These are phyloP conservation scores for Terebella lapidaria DNA, from an alignment of 2,888 invertebrate genomes.

Conservation along the genomic window DNA sequence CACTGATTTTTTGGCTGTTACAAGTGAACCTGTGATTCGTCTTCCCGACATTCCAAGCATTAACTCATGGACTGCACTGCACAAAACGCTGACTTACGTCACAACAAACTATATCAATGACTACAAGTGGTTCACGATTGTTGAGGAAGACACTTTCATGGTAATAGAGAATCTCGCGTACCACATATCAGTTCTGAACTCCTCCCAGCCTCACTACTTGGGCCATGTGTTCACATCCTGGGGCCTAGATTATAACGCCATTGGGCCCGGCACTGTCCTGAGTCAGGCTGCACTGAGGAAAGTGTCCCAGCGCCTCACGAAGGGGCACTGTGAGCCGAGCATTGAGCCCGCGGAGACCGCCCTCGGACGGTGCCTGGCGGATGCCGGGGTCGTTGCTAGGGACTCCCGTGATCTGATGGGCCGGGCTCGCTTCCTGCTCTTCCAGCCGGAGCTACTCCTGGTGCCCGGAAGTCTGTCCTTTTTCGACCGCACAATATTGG, in stretches of 20 bases:
- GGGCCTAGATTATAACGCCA: not conserved
- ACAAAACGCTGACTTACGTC: not conserved
- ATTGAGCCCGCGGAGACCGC: not conserved
- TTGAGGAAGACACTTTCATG: conserved; percentile 6
- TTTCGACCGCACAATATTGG: too few species aligned
- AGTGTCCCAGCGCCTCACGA: not conserved
- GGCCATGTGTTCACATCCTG: conserved; percentile 4
- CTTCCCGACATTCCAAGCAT: not conserved
- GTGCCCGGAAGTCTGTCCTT: not conserved
- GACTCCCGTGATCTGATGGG: conserved; percentile 4
- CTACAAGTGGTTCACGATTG: conserved; percentile 2
- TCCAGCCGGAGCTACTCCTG: conserved; percentile 1
- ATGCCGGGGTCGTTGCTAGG: not conserved
- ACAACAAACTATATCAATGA: not conserved
- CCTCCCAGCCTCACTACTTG: not conserved
- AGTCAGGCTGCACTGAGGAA: conserved; percentile 1
- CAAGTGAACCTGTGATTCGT: not conserved
- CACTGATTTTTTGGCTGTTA: not conserved
- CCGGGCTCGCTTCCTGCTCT: conserved; percentile 1
- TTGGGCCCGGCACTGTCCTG: conserved; percentile 2
- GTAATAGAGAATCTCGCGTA: conserved; percentile 8
- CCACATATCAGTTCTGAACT: conserved; percentile 2
- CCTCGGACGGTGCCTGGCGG: not conserved
- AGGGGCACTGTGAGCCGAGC: conserved; percentile 4
- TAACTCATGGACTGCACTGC: not conserved